A percentile compares a stretch with the other conserved stretches of the same genome.
Evolutionary conservation across 2,888 invertebrate species (phyloP).

Genomic region (Heliconius hortense): DNA sequence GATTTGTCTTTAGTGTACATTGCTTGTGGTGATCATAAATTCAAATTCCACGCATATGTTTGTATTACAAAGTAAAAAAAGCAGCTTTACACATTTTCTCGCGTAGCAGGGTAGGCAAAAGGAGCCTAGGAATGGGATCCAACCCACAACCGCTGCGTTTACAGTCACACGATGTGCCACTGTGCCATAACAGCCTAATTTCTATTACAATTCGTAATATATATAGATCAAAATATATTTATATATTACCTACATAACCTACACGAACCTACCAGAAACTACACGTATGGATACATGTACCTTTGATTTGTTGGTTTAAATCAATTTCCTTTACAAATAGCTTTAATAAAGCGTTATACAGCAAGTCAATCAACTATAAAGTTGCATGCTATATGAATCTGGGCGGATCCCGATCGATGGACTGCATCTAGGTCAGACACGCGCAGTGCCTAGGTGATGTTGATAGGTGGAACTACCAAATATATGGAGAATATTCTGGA

Average conservation of each 20-base stretch:
- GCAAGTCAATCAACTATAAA: conserved; percentile 4
- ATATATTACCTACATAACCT: neutral
- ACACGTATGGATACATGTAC: neutral
- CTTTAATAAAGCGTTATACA: neutral
- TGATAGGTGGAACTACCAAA: neutral
- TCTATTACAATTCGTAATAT: neutral
- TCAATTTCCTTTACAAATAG: neutral
- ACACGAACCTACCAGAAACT: no score
- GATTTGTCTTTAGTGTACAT: no score
- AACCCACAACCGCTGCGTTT: no score
- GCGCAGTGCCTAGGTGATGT: conserved; percentile 30
- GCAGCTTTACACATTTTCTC: no score
- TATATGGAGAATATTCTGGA: conserved; percentile 27
- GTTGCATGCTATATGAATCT: conserved; percentile 1
- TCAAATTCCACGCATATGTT: no score
- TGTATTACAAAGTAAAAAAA: no score
- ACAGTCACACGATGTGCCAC: neutral
- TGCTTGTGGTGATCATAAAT: no score
- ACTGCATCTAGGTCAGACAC: conserved; percentile 43
- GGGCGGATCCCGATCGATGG: conserved; percentile 43
- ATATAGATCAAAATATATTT: no score
- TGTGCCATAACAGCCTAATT: neutral
- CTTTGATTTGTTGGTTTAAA: neutral
- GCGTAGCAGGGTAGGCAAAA: no score
- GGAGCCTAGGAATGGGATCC: no score